These are phyloP conservation scores for Platorchestia sp. DNA, from an alignment of 1,140 invertebrate genomes.

Conservation along the genomic window DNA sequence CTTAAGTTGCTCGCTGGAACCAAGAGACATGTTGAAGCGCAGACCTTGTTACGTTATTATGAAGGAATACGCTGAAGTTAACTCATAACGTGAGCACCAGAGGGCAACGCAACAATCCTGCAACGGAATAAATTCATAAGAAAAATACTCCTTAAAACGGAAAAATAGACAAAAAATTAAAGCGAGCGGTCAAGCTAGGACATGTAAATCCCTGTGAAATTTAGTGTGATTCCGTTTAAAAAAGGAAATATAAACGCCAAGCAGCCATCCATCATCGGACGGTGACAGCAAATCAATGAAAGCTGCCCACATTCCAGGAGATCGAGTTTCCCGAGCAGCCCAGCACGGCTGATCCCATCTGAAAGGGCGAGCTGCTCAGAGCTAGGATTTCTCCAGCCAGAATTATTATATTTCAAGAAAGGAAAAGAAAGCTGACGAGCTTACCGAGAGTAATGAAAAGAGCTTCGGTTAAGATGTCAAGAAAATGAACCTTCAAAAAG, in stretches of 20 bases:
- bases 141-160: not conserved
- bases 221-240: not conserved
- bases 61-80: not conserved
- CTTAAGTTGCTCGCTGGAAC: not conserved
- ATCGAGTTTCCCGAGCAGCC: not conserved
- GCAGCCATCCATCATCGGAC: not conserved
- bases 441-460: not conserved
- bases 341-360: not conserved
- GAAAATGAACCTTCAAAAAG: conserved; percentile 1
- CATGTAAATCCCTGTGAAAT: not conserved
- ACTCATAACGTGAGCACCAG: not conserved
- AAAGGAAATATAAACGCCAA: not conserved
- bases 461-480: not conserved
- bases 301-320: not conserved
- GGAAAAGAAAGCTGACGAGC: not conserved
- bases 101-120: not conserved
- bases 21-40: not conserved
- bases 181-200: not conserved
- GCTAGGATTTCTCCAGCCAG: not conserved
- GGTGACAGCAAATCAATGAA: not conserved
- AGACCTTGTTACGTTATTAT: not conserved
- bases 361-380: not conserved
- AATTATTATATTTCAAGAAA: not conserved
- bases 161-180: not conserved
- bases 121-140: not conserved